Evolutionary conservation across 2,113 vertebrate genomes (phyloP), one percentile per base, ranked within the genome.

Genomic region (Notarius quadriscutis): DNA sequence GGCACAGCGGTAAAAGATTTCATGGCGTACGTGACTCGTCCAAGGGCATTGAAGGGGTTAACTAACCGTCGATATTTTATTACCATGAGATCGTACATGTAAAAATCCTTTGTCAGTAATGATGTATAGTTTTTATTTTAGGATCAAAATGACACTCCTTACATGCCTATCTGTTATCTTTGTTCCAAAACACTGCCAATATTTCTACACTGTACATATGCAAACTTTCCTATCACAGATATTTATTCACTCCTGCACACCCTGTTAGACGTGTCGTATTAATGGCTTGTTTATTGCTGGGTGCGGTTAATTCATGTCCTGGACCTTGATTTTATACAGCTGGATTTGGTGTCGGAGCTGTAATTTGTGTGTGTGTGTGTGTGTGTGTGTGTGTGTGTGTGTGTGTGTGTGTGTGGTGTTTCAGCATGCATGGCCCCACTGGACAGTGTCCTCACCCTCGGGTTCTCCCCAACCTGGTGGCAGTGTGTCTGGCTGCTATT

Each of bases 401-500:
- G 22, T 63, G 51, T 53, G 18, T 87, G 22, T 80, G 22, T 69
- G 27, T 72, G 48, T 71, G 14, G 60, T 41, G 48, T 85, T 96
- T 50, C 94, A 99, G 98, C 95, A 99, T 99, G 98, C 98, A 99
- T 0, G 98, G 98, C 86, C 98, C 97, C 50, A 99, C 98, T 0
- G 98, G 97, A 65, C 98, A 99, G 91, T 99, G 98, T 92, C 98
- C 98, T 78, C 98, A 99, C 91, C 98, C 98, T 65, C 97, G 98
- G 18, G 98, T 99, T 88, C 97, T 99, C 91, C 98, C 98, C 85
- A 99, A 99, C 93, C 96, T 99, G 69, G 98, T 99, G 90, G 98
- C 98, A 0, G 98, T 99, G 84, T 99, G 98, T 91, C 95, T 99
- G 92, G 98, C 98, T 62, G 98, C 98, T 92, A 99, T 99, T 93